Percentiles rank a stretch among this genome's conserved stretches.
These are phyloP conservation scores for Hydroisotoma schaefferi DNA, from an alignment of 2,888 invertebrate genomes.

Conservation along the genomic window DNA sequence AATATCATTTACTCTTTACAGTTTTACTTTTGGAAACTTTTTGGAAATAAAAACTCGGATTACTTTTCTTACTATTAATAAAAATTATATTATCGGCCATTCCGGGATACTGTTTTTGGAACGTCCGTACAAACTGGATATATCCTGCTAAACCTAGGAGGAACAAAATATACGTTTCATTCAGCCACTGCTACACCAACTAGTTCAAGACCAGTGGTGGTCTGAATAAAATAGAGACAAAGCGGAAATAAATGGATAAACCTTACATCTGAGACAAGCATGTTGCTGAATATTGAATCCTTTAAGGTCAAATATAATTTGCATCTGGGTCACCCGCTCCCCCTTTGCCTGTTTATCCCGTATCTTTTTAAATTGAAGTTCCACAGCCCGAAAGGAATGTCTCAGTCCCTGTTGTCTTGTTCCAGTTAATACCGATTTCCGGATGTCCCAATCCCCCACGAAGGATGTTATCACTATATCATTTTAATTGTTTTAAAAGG, in stretches of 20 bases:
- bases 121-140: background rate
- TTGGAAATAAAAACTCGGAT: background rate
- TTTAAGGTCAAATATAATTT: constrained; percentile 6
- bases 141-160: too few species aligned
- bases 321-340: constrained; percentile 6
- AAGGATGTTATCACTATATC: background rate
- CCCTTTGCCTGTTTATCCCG: constrained; percentile 5
- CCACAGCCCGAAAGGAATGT: background rate
- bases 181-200: too few species aligned
- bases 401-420: background rate
- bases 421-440: background rate
- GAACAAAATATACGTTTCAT: too few species aligned
- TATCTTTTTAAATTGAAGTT: background rate
- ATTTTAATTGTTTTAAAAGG: background rate
- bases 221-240: background rate
- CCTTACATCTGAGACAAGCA: constrained; percentile 11
- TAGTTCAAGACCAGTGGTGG: too few species aligned
- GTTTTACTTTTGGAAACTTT: background rate
- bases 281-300: constrained; percentile 6
- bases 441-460: constrained; percentile 9
- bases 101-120: constrained; percentile 10
- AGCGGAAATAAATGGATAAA: background rate
- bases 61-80: constrained; percentile 12
- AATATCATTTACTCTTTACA: too few species aligned
- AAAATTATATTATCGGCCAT: constrained; percentile 9